Evolutionary conservation across 2,888 invertebrate species (phyloP).

Genomic region (Elegia similella): DNA sequence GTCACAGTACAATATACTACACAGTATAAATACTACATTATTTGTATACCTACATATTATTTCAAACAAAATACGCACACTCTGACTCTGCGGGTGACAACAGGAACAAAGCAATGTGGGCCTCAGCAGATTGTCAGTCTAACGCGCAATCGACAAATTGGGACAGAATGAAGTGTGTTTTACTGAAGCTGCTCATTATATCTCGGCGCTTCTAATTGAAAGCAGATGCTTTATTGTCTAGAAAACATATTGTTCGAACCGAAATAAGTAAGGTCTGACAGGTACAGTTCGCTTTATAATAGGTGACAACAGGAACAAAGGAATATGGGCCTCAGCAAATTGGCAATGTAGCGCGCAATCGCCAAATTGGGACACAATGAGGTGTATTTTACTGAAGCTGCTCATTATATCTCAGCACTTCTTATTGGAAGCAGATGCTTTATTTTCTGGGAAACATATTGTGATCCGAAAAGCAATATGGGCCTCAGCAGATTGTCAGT

Average conservation of each 20-base stretch:
- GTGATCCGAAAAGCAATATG: no score
- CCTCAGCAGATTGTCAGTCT: constrained; percentile 5
- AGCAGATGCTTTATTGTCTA: no score
- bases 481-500: constrained; percentile 4
- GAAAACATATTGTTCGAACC: no score
- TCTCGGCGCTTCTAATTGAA: no score
- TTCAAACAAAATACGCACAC: no score
- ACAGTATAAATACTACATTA: no score
- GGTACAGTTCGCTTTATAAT: no score
- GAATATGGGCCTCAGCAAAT: constrained; percentile 5
- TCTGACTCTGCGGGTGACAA: no score
- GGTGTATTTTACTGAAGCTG: not conserved
- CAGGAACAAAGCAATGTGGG: not conserved
- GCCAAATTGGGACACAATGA: not conserved
- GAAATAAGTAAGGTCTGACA: no score
- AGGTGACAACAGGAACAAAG: not conserved
- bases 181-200: not conserved
- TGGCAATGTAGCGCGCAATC: constrained; percentile 7
- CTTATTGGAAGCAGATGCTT: not conserved
- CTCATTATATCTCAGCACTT: not conserved
- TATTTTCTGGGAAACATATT: no score
- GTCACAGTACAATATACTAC: no score
- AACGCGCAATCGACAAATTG: constrained; percentile 3
- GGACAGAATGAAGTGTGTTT: not conserved
- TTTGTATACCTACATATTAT: no score